Evolutionary conservation across 1,140 invertebrate species (phyloP).

Genomic region (Sminthurinus signatus): DNA sequence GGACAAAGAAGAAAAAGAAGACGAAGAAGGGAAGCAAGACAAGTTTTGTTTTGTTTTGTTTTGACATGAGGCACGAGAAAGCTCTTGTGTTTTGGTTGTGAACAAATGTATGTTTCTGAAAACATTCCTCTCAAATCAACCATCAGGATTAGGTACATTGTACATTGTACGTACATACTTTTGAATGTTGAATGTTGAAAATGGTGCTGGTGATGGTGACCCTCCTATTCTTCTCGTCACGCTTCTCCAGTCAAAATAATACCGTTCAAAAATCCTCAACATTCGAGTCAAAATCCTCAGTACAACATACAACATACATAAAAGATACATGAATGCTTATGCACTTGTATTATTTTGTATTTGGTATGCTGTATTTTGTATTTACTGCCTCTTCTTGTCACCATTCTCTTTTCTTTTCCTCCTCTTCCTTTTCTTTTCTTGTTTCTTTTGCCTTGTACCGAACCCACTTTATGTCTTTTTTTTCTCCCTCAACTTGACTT

Average conservation of each 20-base stretch:
- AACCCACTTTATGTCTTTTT: constrained; percentile 9
- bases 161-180: too few species aligned
- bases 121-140: constrained; percentile 18
- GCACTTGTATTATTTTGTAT: too few species aligned
- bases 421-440: constrained; percentile 6
- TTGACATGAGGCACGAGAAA: constrained; percentile 42
- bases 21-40: constrained; percentile 17
- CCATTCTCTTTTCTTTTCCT: too few species aligned
- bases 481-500: background rate
- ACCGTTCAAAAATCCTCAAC: background rate
- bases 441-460: constrained; percentile 2
- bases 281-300: too few species aligned
- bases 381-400: too few species aligned
- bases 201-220: background rate
- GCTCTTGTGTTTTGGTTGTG: constrained; percentile 21
- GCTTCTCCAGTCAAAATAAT: constrained; percentile 37
- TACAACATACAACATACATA: too few species aligned
- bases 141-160: too few species aligned
- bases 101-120: constrained; percentile 17
- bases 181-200: too few species aligned
- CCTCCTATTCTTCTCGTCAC: constrained; percentile 34
- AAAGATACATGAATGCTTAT: too few species aligned
- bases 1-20: too few species aligned
- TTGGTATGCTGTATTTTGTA: too few species aligned
- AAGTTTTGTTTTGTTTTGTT: constrained; percentile 39